These are phyloP conservation scores for Oncorhynchus clarkii DNA, from an alignment of 2,113 vertebrate species.

Conservation along the genomic window DNA sequence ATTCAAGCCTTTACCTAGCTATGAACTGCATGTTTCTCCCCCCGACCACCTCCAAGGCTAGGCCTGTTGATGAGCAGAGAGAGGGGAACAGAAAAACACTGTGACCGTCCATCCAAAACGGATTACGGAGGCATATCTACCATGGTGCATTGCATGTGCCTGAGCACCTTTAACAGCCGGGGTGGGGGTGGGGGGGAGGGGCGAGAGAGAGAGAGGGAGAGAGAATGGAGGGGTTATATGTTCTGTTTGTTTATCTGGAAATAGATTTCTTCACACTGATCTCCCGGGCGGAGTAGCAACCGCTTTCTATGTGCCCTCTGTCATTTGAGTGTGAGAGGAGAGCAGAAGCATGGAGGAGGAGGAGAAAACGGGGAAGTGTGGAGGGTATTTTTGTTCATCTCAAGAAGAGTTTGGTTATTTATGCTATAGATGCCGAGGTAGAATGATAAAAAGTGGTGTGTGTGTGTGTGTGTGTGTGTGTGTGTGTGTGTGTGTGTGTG, in stretches of 20 bases:
- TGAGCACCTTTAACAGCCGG: neutral
- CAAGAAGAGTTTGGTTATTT: neutral
- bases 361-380: too few relatives aligned
- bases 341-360: neutral
- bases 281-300: neutral
- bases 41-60: neutral
- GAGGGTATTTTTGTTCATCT: neutral
- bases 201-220: neutral
- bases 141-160: neutral
- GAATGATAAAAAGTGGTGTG: neutral
- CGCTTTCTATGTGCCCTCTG: neutral
- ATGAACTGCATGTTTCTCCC: neutral
- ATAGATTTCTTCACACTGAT: neutral
- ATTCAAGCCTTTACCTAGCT: neutral
- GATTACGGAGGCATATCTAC: neutral
- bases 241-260: neutral
- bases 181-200: neutral
- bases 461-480: neutral
- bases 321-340: neutral
- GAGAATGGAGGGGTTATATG: neutral
- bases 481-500: neutral
- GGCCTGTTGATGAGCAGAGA: neutral
- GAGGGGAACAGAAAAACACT: neutral
- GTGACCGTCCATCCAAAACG: neutral
- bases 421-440: neutral